Evolutionary conservation across 2,113 vertebrate genomes (phyloP).

Genomic region (Oryzias melastigma): DNA sequence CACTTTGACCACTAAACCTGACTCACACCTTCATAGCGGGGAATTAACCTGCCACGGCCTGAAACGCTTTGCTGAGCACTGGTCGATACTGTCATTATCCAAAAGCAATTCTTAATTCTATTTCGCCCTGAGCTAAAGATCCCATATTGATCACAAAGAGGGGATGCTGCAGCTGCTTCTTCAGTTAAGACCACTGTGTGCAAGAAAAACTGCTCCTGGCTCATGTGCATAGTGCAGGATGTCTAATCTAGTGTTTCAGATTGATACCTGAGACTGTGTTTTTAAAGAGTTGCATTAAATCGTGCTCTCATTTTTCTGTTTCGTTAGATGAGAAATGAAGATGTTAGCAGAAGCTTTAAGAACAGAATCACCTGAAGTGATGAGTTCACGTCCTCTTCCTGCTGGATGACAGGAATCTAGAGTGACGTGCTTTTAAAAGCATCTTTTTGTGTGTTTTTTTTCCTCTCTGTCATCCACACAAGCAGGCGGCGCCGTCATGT

Average conservation of each 20-base stretch:
- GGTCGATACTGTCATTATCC: slow-evolving; percentile 73
- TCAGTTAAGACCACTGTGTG: slow-evolving; percentile 29
- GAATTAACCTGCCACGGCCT: slow-evolving; percentile 61
- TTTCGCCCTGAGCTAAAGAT: slow-evolving; percentile 68
- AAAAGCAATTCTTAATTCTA: slow-evolving; percentile 74
- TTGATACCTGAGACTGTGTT: slow-evolving; percentile 28
- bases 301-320: slow-evolving; percentile 50
- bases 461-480: not conserved
- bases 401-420: slow-evolving; percentile 8
- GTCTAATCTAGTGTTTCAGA: slow-evolving; percentile 19
- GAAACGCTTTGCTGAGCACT: slow-evolving; percentile 57
- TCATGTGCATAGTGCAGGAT: not conserved
- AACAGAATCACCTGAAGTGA: slow-evolving; percentile 38
- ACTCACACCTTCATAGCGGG: slow-evolving; percentile 57
- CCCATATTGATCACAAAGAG: slow-evolving; percentile 63
- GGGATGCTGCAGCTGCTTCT: slow-evolving; percentile 50
- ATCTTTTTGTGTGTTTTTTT: slow-evolving; percentile 14
- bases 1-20: slow-evolving; percentile 40
- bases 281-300: slow-evolving; percentile 28
- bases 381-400: slow-evolving; percentile 39
- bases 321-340: slow-evolving; percentile 64
- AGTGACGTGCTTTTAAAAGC: slow-evolving; percentile 18
- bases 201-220: slow-evolving; percentile 6
- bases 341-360: slow-evolving; percentile 47
- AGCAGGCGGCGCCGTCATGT: slow-evolving; percentile 49